phyloP scores from a whole-genome alignment of 1,140 invertebrate genomes.

The Drosophila pruinosa region DNA sequence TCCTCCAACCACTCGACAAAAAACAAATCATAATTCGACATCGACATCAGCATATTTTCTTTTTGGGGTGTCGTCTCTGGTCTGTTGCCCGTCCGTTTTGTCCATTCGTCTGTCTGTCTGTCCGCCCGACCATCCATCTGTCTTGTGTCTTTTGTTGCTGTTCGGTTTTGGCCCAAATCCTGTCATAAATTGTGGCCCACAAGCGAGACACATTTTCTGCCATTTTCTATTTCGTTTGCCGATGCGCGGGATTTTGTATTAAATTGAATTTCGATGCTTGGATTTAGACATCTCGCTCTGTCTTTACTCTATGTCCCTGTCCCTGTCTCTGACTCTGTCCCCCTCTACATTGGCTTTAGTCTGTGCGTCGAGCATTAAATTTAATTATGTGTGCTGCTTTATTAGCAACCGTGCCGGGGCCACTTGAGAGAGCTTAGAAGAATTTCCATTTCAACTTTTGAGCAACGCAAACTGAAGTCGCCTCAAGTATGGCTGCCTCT shows the following conservation, averaged over 20 bases:
- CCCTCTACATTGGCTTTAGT: constrained; percentile 24
- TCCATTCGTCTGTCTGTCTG: neutral
- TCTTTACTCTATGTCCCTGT: too few species aligned
- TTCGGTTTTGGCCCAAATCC: constrained; percentile 22
- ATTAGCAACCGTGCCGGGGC: constrained; percentile 40
- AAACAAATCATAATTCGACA: constrained; percentile 80
- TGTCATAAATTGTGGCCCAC: constrained; percentile 9
- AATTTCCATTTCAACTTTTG: constrained; percentile 28
- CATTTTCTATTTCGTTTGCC: constrained; percentile 67
- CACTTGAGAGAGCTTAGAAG: constrained; percentile 14
- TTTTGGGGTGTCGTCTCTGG: constrained; percentile 46
- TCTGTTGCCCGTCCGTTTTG: constrained; percentile 23
- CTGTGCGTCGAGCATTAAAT: constrained; percentile 59
- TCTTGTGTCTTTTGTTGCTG: constrained; percentile 1
- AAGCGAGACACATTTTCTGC: constrained; percentile 71
- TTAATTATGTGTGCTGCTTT: constrained; percentile 71
- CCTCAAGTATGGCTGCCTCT: neutral
- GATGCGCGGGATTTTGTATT: constrained; percentile 74
- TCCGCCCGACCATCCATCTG: too few species aligned
- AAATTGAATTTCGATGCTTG: constrained; percentile 77
- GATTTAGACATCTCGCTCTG: constrained; percentile 55
- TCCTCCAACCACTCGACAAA: constrained; percentile 38
- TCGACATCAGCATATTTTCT: constrained; percentile 77
- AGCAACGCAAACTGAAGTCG: constrained; percentile 15
- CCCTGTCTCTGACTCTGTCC: neutral